Evolutionary conservation across 2,797 vertebrate species (phyloP).

Genomic region (Gymnopithys bicolor): DNA sequence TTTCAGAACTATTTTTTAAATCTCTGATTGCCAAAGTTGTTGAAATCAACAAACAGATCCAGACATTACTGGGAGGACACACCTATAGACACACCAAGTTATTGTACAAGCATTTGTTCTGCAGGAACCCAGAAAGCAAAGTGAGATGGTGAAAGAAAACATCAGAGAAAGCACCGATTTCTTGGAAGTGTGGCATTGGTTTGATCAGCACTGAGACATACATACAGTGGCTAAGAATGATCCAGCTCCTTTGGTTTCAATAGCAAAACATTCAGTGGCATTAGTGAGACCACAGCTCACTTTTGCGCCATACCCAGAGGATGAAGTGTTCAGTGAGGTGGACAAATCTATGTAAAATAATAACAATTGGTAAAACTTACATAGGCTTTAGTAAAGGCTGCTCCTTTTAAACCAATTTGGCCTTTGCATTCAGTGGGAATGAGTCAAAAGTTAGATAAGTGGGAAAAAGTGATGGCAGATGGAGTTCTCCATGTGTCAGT

Average conservation of each 20-base stretch:
- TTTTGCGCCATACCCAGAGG: background rate
- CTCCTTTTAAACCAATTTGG: background rate
- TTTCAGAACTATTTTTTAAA: slow-evolving; percentile 5
- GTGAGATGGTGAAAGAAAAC: background rate
- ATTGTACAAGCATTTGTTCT: background rate
- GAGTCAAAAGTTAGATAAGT: background rate
- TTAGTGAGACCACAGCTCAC: background rate
- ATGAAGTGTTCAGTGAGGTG: background rate
- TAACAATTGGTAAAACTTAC: background rate
- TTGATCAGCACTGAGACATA: background rate
- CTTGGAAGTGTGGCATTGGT: background rate
- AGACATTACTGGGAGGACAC: background rate
- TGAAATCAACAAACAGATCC: background rate
- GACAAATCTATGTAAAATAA: background rate
- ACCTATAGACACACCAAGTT: background rate
- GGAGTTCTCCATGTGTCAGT: background rate
- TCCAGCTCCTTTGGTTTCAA: background rate
- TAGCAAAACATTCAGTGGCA: background rate
- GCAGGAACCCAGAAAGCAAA: background rate
- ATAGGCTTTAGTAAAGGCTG: background rate
- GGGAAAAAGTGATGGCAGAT: background rate
- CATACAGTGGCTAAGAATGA: background rate
- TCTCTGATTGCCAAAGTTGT: background rate
- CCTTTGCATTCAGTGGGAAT: background rate
- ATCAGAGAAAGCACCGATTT: background rate